Conservation (phyloP, 2,888 invertebrate species). For the Mesochorus sp. region DNA sequence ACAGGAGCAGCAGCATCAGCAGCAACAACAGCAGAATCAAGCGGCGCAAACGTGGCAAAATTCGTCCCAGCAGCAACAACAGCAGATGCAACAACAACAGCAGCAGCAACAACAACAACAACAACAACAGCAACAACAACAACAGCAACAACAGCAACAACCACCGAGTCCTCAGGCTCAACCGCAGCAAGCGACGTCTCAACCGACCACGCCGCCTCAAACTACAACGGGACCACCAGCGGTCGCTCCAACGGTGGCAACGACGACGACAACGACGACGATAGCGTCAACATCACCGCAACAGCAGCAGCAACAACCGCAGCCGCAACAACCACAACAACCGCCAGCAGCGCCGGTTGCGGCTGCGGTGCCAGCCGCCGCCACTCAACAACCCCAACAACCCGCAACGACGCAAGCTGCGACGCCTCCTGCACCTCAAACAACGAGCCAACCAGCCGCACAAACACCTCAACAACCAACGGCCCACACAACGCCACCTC, state of each 20-base stretch:
- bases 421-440: constrained; percentile 49
- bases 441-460: constrained; percentile 59
- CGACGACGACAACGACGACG: constrained; percentile 76
- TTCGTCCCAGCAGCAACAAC: constrained; percentile 67
- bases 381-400: constrained; percentile 10
- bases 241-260: constrained; percentile 55
- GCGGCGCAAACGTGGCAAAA: constrained; percentile 71
- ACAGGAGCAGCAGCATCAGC: constrained; percentile 86
- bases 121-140: constrained; percentile 58
- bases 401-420: constrained; percentile 49
- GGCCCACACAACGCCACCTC: constrained; percentile 78
- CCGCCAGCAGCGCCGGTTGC: neutral
- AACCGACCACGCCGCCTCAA: constrained; percentile 70
- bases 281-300: constrained; percentile 84
- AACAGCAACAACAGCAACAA: constrained; percentile 62
- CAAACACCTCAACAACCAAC: constrained; percentile 70
- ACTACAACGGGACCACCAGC: constrained; percentile 79
- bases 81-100: constrained; percentile 65
- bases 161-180: constrained; percentile 66
- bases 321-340: constrained; percentile 82
- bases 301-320: constrained; percentile 88
- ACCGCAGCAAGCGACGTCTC: constrained; percentile 87
- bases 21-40: constrained; percentile 80
- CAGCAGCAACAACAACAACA: constrained; percentile 56
- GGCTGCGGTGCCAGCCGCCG: too few species aligned